These are phyloP conservation scores for Arnoldichthys spilopterus DNA, from an alignment of 2,797 vertebrate species.

Conservation along the genomic window DNA sequence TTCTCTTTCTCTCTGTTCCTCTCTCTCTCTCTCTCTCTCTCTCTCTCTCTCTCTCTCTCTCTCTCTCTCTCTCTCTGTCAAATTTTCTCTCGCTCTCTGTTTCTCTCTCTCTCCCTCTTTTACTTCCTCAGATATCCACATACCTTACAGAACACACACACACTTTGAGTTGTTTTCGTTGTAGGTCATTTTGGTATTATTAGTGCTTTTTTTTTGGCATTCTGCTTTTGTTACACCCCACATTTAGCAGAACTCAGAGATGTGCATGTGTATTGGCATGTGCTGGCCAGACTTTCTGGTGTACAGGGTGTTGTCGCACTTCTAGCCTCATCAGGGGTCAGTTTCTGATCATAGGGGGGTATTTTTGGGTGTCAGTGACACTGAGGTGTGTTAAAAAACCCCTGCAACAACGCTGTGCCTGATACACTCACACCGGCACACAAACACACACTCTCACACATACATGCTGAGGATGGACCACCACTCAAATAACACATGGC, in stretches of 20 bases:
- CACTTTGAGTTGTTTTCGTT: not conserved
- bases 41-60: not conserved
- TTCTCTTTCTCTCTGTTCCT: not conserved
- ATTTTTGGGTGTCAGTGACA: too few species aligned
- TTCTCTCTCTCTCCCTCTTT: not conserved
- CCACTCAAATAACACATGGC: not conserved
- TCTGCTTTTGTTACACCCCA: not conserved
- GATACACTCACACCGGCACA: too few species aligned
- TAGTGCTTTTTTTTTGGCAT: conserved; percentile 24
- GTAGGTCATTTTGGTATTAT: conserved; percentile 29
- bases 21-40: not conserved
- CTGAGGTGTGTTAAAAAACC: too few species aligned
- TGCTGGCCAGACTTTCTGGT: too few species aligned
- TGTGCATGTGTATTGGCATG: too few species aligned
- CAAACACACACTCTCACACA: too few species aligned
- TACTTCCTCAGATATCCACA: not conserved
- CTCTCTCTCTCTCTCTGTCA: not conserved
- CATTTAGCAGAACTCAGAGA: not conserved
- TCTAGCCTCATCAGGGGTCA: too few species aligned
- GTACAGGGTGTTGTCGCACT: too few species aligned
- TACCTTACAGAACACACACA: not conserved
- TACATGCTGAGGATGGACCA: not conserved
- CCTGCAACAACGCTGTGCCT: too few species aligned
- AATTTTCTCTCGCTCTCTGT: not conserved
- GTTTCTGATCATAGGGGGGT: too few species aligned